These are phyloP conservation scores for Cottoperca gobio DNA, from an alignment of 2,797 vertebrate species.

Conservation along the genomic window DNA sequence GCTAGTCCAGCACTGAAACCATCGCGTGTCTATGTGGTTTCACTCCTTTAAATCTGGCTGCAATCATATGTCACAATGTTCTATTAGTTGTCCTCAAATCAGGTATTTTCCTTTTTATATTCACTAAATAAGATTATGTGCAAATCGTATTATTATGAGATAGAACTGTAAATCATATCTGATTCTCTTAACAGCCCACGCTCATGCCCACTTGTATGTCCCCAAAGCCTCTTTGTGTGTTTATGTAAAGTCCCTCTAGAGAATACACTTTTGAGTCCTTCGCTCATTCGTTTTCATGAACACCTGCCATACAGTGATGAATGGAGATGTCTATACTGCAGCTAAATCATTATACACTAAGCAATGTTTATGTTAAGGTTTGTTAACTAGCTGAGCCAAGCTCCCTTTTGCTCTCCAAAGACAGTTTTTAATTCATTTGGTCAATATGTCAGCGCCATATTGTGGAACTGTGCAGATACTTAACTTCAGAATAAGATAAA, in stretches of 20 bases:
- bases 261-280: conserved; percentile 34
- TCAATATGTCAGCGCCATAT: conserved; percentile 11
- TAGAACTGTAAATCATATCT: neutral
- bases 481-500: neutral
- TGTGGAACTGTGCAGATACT: neutral
- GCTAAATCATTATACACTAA: conserved; percentile 44
- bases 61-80: neutral
- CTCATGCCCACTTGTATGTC: conserved; percentile 2
- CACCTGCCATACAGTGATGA: conserved; percentile 47
- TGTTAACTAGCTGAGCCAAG: conserved; percentile 17
- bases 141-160: conserved; percentile 12
- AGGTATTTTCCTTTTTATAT: neutral
- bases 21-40: neutral
- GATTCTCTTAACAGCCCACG: neutral
- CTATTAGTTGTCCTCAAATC: neutral
- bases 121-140: neutral
- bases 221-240: conserved; percentile 33
- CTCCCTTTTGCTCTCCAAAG: conserved; percentile 23
- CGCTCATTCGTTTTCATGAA: conserved; percentile 47
- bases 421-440: conserved; percentile 31
- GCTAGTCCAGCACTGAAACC: neutral
- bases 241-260: conserved; percentile 26
- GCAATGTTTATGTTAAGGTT: conserved; percentile 44
- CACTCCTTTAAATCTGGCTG: neutral
- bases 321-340: conserved; percentile 27